Base-by-base conservation (phyloP, 2,113 vertebrate genomes). In the Canis aureus region DNA sequence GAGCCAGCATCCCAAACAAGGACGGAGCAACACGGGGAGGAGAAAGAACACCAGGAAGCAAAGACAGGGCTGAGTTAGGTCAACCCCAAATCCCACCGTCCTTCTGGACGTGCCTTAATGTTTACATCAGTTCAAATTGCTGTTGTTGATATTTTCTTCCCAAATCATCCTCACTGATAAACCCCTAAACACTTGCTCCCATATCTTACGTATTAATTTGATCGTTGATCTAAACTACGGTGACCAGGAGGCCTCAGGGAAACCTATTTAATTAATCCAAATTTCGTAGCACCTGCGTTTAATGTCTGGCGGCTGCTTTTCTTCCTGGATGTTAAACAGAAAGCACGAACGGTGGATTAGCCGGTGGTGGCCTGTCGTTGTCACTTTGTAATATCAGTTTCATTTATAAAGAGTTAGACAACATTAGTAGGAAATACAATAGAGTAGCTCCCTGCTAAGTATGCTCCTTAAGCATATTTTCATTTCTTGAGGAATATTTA, bases 401-500 rank as follows among this genome's bases (percentile, higher is more conserved):
- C 74, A 81, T 67, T 76, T 73, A 35, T 17, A 73, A 76, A 86
- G 53, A 67, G 71, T 90, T 91, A 73, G 93, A 92, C 23, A 60
- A 59, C 67, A 85, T 73, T 43, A 80, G 64, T 10, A 95, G 79
- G 96, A 96, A 97, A 94, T 82, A 84, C 29, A 92, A 62, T 43
- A 38, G 71, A 85, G 64, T 91, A 92, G 69, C 84, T 95, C 35
- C 57, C 87, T 59, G 78, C 55, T 95, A 93, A 95, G 79, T 93
- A 69, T 74, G 38, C n/a, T 85, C 43, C 73, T 97, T 92, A 90
- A 96, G 76, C 55, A 67, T 97, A 78, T 94, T 97, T 97, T 96
- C 93, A 91, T 96, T 96, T 97, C 94, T 92, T 92, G 67, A 55
- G 82, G 84, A 83, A 55, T 97, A 95, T 98, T 98, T 98, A 55